Evolutionary conservation across 1,140 invertebrate species (phyloP), one percentile per base, ranked within the genome.

Genomic region (Leptinotarsa lineolata): DNA sequence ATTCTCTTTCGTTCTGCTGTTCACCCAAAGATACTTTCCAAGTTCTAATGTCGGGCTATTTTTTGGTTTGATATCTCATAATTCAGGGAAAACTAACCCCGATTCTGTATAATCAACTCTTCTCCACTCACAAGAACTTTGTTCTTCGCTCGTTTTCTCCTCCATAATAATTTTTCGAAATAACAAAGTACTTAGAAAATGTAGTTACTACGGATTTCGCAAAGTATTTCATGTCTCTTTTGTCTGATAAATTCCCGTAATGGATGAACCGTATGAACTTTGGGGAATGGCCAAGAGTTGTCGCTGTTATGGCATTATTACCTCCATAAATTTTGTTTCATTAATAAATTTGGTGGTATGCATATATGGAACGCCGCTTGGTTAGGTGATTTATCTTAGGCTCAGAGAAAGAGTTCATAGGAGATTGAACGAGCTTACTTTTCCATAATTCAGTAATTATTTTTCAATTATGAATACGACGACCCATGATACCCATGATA

Each of bases 221-320:
- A 54, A 0, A 15, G 48, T 13, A 16, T 54, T 54, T 54, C 48
- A 18, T 54, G 48, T 16, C 48, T 54, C 48, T 54, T 12, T 18
- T 54, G 48, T 13, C 15, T 18, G 15, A 54, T 54, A 54, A 54
- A 54, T 54, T 13, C 48, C 4, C 15, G 48, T 54, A 54, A n/a
- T 54, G n/a, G 48, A 54, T 54, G 48, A 54, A 54, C 48, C 48
- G 48, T 16, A 54, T 54, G 48, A 54, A 54, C 48, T 54, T 54
- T 54, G 48, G 16, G 48, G 16, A 54, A 54, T 54, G 13, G 48
- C 48, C 16, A 54, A 13, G n/a, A 54, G 48, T 54, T 54, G n/a
- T 18, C 48, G 48, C n/a, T 54, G 48, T 54, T 15, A 54, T 48
- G n/a, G 16, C n/a, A 54, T 54, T 39, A 54, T 15, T 54, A 54